Conservation (phyloP, 1,140 invertebrate species). For the Dinothrombium tinctorium region DNA sequence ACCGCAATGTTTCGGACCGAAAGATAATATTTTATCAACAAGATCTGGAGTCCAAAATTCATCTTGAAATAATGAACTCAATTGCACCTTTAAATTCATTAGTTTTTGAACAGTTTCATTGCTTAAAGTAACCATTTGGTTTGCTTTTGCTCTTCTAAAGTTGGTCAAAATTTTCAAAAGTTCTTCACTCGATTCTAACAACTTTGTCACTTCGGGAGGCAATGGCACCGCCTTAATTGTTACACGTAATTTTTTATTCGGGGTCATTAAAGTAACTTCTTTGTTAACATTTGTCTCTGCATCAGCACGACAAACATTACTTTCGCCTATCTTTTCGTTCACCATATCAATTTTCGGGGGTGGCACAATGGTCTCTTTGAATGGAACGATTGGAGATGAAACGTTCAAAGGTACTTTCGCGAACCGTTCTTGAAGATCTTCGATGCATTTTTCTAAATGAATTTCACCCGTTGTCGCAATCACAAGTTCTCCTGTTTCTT, state of each 20-base stretch:
- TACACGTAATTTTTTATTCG: slow-evolving; percentile 43
- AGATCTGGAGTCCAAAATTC: slow-evolving; percentile 33
- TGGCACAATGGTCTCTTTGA: slow-evolving; percentile 74
- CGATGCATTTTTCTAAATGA: slow-evolving; percentile 78
- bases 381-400: slow-evolving; percentile 85
- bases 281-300: neutral
- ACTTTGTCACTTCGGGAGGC: slow-evolving; percentile 39
- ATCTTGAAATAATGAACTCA: slow-evolving; percentile 15
- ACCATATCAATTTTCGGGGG: too few relatives aligned
- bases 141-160: slow-evolving; percentile 3
- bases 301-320: too few relatives aligned
- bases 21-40: slow-evolving; percentile 57
- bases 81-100: slow-evolving; percentile 20
- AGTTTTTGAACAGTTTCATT: neutral
- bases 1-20: slow-evolving; percentile 67
- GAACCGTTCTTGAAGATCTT: slow-evolving; percentile 50
- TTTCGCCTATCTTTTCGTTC: too few relatives aligned
- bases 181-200: too few relatives aligned
- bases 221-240: slow-evolving; percentile 53
- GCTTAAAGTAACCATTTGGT: neutral
- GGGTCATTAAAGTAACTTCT: slow-evolving; percentile 32
- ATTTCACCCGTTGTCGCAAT: slow-evolving; percentile 92
- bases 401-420: slow-evolving; percentile 56
- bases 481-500: slow-evolving; percentile 86
- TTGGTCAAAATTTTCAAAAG: slow-evolving; percentile 23